phyloP scores from a whole-genome alignment of 2,888 invertebrate species.

The Ferdinandea cuprea region DNA sequence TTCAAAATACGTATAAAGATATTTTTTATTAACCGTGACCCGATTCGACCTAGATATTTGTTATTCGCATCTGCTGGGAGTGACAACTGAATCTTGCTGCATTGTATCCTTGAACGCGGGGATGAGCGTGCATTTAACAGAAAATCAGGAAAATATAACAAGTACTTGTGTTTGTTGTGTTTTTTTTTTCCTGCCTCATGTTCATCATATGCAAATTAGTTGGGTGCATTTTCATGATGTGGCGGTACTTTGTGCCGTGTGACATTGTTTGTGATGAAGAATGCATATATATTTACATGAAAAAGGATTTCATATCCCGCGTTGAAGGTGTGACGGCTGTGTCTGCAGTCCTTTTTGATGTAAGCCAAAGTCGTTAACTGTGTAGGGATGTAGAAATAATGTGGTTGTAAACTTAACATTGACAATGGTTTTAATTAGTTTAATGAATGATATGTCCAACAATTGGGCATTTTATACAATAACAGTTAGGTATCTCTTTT shows the following conservation, averaged over 20 bases:
- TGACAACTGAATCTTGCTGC: not conserved
- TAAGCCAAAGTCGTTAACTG: not conserved
- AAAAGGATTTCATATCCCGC: constrained; percentile 19
- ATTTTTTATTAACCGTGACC: constrained; percentile 36
- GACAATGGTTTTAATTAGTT: no score
- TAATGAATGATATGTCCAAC: no score
- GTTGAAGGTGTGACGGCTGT: not conserved
- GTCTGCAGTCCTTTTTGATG: constrained; percentile 6
- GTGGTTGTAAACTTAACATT: no score
- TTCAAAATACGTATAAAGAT: not conserved
- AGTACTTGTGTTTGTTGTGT: no score
- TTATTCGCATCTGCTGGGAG: not conserved
- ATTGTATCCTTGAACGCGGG: constrained; percentile 28
- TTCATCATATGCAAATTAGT: no score
- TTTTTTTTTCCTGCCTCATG: no score
- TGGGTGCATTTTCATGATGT: no score
- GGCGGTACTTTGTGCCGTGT: no score
- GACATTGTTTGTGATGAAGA: no score
- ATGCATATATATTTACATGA: constrained; percentile 16
- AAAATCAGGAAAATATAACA: constrained; percentile 24
- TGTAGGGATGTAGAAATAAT: not conserved
- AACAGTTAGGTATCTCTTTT: no score
- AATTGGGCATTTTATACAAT: no score
- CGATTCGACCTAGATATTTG: constrained; percentile 22
- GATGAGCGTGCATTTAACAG: constrained; percentile 7